Base-by-base conservation (phyloP, 2,888 invertebrate species). In the Aradus depressus region DNA sequence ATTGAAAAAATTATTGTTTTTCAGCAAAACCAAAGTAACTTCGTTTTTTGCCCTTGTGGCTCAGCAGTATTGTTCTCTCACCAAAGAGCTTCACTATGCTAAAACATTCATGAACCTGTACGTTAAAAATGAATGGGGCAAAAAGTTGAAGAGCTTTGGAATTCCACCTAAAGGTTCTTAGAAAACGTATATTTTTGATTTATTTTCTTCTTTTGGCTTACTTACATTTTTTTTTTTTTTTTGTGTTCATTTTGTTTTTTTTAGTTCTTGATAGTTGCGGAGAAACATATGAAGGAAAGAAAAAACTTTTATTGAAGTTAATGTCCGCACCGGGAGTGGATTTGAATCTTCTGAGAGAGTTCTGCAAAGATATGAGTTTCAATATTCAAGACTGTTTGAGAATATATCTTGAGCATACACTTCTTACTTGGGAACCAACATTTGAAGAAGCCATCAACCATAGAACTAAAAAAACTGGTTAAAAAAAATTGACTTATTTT, bases 401-500 rank as follows among this genome's bases (percentile, higher is more conserved):
- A 23, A 57, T 64, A 14, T 72, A 68, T 60, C 61, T 73, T 39
- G 60, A 67, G 59, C 63, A 61, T 21, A 52, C 64, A 23, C 55
- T 72, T 35, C 60, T 64, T 37, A 65, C 67, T 16, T 75, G 74
- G 74, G 65, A 68, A 57, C 72, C 73, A 1, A 60, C 63, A 10
- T 66, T 66, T 56, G 62, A 63, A 50, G 56, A 64, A 8, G 54
- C 55, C 18, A 56, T 51, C 18, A 56, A 53, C 22, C 39, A 44
- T 4, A 44, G 53, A 44, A 49, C 51, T 28, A 49, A 54, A 51
- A 51, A 55, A 44, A 26, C 49, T 51, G 49, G 54, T 57, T 38
- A n/a, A n/a, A n/a, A n/a, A n/a, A n/a, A n/a, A n/a, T n/a, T n/a
- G n/a, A n/a, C n/a, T n/a, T n/a, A n/a, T n/a, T n/a, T n/a, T n/a